Base-by-base conservation (phyloP, 2,113 vertebrate species). In the Sakesphorus luctuosus region DNA sequence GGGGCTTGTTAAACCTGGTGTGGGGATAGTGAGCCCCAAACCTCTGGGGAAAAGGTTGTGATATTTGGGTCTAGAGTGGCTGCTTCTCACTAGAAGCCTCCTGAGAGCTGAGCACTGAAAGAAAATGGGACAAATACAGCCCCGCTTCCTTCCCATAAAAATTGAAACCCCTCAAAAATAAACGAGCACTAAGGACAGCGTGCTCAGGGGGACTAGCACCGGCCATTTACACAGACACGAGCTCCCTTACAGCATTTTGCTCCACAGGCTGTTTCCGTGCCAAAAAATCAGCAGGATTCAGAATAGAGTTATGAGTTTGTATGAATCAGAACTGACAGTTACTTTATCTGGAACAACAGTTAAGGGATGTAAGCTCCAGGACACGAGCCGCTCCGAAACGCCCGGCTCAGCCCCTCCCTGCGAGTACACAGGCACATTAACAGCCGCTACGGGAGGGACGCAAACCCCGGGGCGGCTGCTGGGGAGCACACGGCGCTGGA, bases 311-410 rank as follows among this genome's bases (percentile, higher is more conserved):
- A 90, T 3, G 17, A 80, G 58, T 50, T 67, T 49, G 80, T 26
- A 92, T 74, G 91, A 96, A 94, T 92, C 75, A 18, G 86, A 94
- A 86, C 89, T 93, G 94, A 94, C 94, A 94, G 94, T 53, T 89
- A 66, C 95, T 95, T 96, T 90, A 80, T 90, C 92, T 71, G 86
- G 86, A 92, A 90, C 86, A 88, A 90, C 53, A 62, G 79, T 38
- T 11, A 58, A 67, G 95, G 83, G 84, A 91, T 78, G 77, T 47
- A 15, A 95, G 90, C 94, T 80, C 87, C 88, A 66, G 92, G 95
- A 90, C 82, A 79, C 16, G 7, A 92, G 46, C 4, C 2, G 77
- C 86, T 78, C 77, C 3, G 4, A 49, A 72, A 11, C 3, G 3
- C 52, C 40, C 3, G 2, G 43, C 86, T 67, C 87, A 13, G 88